These are phyloP conservation scores for Dexiosoma caninum DNA, from an alignment of 2,888 invertebrate genomes.

Conservation along the genomic window DNA sequence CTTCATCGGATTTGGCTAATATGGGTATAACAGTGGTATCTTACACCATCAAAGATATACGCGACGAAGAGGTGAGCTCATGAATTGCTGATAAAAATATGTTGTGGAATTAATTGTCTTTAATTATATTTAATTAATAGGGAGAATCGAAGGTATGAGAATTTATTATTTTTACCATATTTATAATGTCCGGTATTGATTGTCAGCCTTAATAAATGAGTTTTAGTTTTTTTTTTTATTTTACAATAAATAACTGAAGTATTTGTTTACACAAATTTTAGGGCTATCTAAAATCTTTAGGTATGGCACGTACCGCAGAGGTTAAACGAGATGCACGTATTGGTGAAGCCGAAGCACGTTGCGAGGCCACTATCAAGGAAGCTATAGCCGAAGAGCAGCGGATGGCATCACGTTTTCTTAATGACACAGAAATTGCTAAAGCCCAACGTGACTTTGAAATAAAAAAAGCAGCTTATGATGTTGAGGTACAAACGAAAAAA, in stretches of 20 bases:
- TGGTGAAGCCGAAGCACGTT: conserved; percentile 96
- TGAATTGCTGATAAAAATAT: background rate
- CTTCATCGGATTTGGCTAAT: conserved; percentile 95
- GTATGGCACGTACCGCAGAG: conserved; percentile 96
- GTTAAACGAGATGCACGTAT: conserved; percentile 97
- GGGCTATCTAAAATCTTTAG: conserved; percentile 92
- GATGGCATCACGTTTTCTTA: conserved; percentile 94
- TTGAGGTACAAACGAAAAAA: conserved; percentile 93
- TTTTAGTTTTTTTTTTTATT: background rate
- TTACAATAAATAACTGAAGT: background rate
- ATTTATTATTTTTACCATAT: background rate
- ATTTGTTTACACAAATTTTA: conserved; percentile 61
- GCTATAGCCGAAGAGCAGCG: conserved; percentile 97
- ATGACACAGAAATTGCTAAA: conserved; percentile 98
- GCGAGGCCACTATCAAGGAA: conserved; percentile 87
- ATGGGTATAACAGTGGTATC: conserved; percentile 98
- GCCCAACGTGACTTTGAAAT: conserved; percentile 97
- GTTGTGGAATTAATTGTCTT: conserved; percentile 35
- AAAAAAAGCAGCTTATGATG: conserved; percentile 97
- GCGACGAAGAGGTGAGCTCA: conserved; percentile 93
- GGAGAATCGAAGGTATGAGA: conserved; percentile 53
- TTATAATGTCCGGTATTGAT: conserved; percentile 17
- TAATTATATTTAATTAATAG: conserved; percentile 37
- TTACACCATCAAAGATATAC: conserved; percentile 94
- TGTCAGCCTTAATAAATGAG: background rate